Evolutionary conservation across 1,140 invertebrate species (phyloP).

Genomic region (Antheraea mylitta): DNA sequence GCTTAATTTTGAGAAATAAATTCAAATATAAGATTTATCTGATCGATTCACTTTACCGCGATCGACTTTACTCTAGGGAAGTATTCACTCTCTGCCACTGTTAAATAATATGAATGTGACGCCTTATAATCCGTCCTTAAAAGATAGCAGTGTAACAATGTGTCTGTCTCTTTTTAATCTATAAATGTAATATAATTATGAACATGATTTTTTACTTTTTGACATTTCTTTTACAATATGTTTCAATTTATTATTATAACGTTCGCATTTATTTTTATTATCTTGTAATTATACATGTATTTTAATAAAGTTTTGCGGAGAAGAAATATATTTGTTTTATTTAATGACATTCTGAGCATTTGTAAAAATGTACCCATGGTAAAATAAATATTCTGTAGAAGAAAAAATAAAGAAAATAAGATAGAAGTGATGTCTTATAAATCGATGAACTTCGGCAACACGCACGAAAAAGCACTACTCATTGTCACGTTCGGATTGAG

Average conservation of each 20-base stretch:
- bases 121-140: constrained; percentile 8
- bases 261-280: background rate
- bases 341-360: background rate
- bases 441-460: too few relatives aligned
- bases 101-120: constrained; percentile 5
- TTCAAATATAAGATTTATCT: background rate
- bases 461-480: too few relatives aligned
- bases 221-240: background rate
- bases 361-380: too few relatives aligned
- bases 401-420: background rate
- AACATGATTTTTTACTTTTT: background rate
- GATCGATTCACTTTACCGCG: background rate
- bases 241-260: background rate
- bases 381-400: background rate
- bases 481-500: too few relatives aligned
- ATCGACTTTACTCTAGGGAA: background rate
- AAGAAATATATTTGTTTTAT: background rate
- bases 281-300: background rate
- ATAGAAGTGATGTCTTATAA: too few relatives aligned
- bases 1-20: too few relatives aligned
- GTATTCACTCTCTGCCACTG: background rate
- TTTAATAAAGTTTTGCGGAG: background rate
- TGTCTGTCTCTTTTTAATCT: background rate
- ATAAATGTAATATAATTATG: background rate
- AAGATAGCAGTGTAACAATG: background rate